Conservation (phyloP, 1,140 invertebrate genomes). For the Oncopodura yosiiana region DNA sequence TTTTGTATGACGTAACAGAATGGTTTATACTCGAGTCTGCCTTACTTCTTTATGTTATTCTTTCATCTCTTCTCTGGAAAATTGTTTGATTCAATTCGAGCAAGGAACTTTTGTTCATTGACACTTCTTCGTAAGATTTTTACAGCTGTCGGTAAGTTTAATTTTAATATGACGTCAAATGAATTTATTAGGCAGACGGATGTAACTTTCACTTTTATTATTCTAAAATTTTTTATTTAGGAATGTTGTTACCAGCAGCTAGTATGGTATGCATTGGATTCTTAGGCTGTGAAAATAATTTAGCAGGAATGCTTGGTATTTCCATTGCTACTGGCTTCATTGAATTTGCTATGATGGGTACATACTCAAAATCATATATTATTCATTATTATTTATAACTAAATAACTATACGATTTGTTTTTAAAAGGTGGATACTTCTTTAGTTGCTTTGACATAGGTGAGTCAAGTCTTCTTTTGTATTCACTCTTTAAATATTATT, state of each 20-base stretch:
- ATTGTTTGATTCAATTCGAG: constrained; percentile 33
- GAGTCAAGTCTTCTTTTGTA: too few relatives aligned
- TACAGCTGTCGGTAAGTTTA: constrained; percentile 35
- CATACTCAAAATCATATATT: too few relatives aligned
- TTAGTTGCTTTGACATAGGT: too few relatives aligned
- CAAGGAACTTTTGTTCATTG: constrained; percentile 28
- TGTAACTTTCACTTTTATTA: too few relatives aligned
- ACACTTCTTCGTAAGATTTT: constrained; percentile 37
- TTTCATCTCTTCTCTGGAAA: constrained; percentile 33
- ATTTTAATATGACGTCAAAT: too few relatives aligned
- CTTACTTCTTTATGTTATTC: constrained; percentile 43
- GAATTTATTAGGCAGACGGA: too few relatives aligned
- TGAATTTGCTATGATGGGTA: constrained; percentile 36
- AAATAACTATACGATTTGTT: too few relatives aligned
- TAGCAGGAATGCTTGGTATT: constrained; percentile 27
- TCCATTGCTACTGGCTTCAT: constrained; percentile 28
- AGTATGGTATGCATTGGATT: constrained; percentile 24
- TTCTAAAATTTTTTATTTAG: too few relatives aligned
- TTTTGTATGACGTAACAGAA: constrained; percentile 40
- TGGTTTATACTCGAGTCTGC: constrained; percentile 48
- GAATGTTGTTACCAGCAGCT: constrained; percentile 18
- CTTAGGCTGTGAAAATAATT: constrained; percentile 26
- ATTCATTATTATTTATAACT: too few relatives aligned
- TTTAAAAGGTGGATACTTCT: too few relatives aligned
- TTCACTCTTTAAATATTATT: too few relatives aligned